Conservation (phyloP, 2,888 invertebrate genomes). For the Barypeithes pellucidus region DNA sequence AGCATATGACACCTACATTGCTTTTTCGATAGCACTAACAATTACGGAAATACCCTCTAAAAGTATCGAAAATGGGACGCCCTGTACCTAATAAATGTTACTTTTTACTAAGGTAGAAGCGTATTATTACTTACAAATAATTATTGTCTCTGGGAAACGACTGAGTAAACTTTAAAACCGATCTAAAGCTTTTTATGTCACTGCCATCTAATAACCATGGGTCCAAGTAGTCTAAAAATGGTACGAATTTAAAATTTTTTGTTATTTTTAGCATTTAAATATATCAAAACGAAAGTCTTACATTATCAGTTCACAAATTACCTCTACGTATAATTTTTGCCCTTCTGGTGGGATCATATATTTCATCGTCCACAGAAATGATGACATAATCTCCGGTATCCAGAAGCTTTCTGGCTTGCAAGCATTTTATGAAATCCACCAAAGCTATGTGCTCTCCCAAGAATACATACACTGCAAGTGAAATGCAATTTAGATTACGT, state of each 20-base stretch:
- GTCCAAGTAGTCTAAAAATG: slow-evolving; percentile 79
- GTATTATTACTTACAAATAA: slow-evolving; percentile 78
- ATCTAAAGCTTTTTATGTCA: slow-evolving; percentile 82
- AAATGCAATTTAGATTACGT: not conserved
- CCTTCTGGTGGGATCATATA: slow-evolving; percentile 80
- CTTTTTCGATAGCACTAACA: no score
- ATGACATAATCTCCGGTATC: slow-evolving; percentile 88
- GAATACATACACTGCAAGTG: slow-evolving; percentile 88
- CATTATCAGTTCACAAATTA: slow-evolving; percentile 54
- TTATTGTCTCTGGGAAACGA: slow-evolving; percentile 83
- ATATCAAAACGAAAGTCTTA: not conserved
- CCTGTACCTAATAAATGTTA: no score
- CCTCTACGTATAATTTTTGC: slow-evolving; percentile 74
- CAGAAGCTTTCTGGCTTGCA: slow-evolving; percentile 83
- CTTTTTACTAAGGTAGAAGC: no score
- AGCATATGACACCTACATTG: no score
- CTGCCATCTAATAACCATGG: slow-evolving; percentile 74
- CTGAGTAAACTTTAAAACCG: slow-evolving; percentile 86
- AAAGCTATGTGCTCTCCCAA: slow-evolving; percentile 91
- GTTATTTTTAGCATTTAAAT: not conserved
- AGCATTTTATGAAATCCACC: slow-evolving; percentile 86
- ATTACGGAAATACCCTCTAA: no score
- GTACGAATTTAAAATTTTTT: no score
- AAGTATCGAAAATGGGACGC: no score
- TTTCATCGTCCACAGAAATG: slow-evolving; percentile 91